Conservation (phyloP, 2,797 vertebrate species). For the Adrianichthys oophorus region DNA sequence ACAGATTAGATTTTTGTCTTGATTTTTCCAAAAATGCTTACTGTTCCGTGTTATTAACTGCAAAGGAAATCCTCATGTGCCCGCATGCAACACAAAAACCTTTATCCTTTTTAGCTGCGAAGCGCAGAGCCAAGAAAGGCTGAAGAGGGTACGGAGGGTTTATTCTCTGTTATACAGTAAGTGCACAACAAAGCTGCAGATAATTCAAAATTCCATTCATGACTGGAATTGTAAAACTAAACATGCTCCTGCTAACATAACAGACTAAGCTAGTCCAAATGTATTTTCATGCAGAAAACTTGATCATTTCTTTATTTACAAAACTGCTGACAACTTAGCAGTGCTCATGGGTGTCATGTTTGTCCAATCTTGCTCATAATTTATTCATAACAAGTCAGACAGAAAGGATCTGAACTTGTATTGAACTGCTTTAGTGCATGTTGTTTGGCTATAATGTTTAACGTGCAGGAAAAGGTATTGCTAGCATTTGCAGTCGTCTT, state of each 20-base stretch:
- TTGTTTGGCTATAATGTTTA: not conserved
- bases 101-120: not conserved
- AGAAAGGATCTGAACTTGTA: slow-evolving; percentile 11
- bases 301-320: slow-evolving; percentile 28
- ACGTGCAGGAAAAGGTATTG: slow-evolving; percentile 1
- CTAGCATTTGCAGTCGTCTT: not conserved
- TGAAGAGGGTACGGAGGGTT: not conserved
- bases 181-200: slow-evolving; percentile 6
- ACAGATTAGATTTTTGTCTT: not conserved
- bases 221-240: slow-evolving; percentile 5
- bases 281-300: slow-evolving; percentile 32
- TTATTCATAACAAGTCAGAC: slow-evolving; percentile 7
- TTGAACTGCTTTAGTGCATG: not conserved
- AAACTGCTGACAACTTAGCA: slow-evolving; percentile 25
- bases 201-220: slow-evolving; percentile 22
- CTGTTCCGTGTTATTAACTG: slow-evolving; percentile 28
- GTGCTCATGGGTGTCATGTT: slow-evolving; percentile 15
- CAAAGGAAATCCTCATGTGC: slow-evolving; percentile 27
- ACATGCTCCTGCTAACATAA: slow-evolving; percentile 19
- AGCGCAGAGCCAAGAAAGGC: slow-evolving; percentile 22
- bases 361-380: slow-evolving; percentile 17
- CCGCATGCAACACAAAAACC: slow-evolving; percentile 26
- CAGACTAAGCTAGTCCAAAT: slow-evolving; percentile 13
- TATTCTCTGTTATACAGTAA: slow-evolving; percentile 7
- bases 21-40: slow-evolving; percentile 29